Evolutionary conservation across 2,113 vertebrate species (phyloP), one percentile per base, ranked within the genome.

Genomic region (cattle (Bos taurus)): DNA sequence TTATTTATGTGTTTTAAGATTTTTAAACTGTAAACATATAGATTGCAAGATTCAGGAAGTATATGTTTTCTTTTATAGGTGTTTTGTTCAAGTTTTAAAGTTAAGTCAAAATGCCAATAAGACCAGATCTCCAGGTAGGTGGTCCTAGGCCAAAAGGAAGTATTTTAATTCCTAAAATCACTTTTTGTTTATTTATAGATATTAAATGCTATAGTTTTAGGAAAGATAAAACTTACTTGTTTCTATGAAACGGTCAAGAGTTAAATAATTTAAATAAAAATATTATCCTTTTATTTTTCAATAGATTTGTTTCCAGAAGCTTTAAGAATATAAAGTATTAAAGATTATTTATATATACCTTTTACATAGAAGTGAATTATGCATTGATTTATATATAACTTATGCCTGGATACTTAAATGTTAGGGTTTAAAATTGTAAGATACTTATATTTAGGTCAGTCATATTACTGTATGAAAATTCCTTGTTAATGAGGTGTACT

Each of bases 101-200:
- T 93, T 96, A 97, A 96, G 40, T 15, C 93, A 98, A 98, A 98
- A 99, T 99, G 99, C 97, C 98, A 95, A 30, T 89, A 97, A 98
- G 90, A 97, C 98, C n/a, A 36, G 97, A 98, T 94, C 87, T 97
- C 74, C 98, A 98, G 99, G 99, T 99, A 98, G 78, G 98, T 98
- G 87, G 21, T 95, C 94, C 28, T 92, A 90, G 16, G 95, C 3
- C 50, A 71, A 43, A 62, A 78, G 33, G 21, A 46, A 88, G 10
- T 90, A 74, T 62, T 96, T 94, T 94, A 85, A 67, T 90, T 95
- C 30, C 50, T 94, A 74, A 98, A 94, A 80, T 96, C 26, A 85
- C 28, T 86, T 85, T 95, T 90, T 93, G 60, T 94, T 67, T 94
- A 33, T 48, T 95, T 94, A 56, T 6, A 88, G 13, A 19, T 89